These are phyloP conservation scores for Drosophila sucinea DNA, from an alignment of 1,140 invertebrate species.

Conservation along the genomic window DNA sequence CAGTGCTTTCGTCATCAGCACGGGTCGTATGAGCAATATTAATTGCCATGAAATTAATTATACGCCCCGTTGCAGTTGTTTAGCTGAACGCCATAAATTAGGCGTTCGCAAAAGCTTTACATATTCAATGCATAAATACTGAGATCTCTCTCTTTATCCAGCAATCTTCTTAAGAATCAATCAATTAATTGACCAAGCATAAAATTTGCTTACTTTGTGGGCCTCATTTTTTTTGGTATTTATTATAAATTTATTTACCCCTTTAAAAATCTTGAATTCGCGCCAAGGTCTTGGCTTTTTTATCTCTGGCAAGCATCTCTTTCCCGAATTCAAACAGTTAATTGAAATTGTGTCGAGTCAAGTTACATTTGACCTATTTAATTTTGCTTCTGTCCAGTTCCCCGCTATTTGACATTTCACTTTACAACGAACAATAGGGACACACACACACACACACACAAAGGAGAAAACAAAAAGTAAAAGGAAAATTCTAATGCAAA, in stretches of 20 bases:
- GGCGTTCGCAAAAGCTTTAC: slow-evolving; percentile 7
- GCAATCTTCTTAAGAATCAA: neutral
- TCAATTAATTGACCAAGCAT: no score
- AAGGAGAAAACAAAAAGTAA: slow-evolving; percentile 36
- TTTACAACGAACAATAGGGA: slow-evolving; percentile 36
- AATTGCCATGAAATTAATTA: slow-evolving; percentile 73
- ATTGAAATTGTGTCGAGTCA: slow-evolving; percentile 11
- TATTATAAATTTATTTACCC: neutral
- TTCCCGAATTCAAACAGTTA: neutral
- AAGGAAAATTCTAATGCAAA: slow-evolving; percentile 11
- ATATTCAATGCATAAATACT: slow-evolving; percentile 24
- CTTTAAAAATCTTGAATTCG: neutral
- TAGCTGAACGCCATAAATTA: slow-evolving; percentile 31
- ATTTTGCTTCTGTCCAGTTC: slow-evolving; percentile 29
- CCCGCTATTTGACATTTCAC: slow-evolving; percentile 46
- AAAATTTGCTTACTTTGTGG: no score
- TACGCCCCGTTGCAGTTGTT: slow-evolving; percentile 56
- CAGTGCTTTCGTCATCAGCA: slow-evolving; percentile 1
- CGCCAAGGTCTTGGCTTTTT: neutral
- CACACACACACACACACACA: neutral
- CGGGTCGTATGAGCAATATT: slow-evolving; percentile 62
- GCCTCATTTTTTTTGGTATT: neutral
- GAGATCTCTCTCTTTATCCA: neutral
- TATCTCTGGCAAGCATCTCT: neutral
- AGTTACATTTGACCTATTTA: slow-evolving; percentile 45